Conservation (phyloP, 2,888 invertebrate genomes). For the Encarsia formosa region DNA sequence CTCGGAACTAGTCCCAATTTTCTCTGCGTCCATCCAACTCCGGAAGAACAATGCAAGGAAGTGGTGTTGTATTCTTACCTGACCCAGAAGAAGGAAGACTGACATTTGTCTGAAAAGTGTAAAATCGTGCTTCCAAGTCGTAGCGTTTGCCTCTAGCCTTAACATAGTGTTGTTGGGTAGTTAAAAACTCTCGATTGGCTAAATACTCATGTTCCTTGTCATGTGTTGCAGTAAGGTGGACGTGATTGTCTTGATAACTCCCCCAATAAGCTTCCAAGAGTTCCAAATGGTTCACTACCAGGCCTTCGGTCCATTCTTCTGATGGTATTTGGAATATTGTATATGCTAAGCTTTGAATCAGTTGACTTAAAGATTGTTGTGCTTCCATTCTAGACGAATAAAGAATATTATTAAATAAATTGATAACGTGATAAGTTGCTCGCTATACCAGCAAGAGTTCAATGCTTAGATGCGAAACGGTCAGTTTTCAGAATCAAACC, state of each 20-base stretch:
- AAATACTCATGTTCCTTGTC: background rate
- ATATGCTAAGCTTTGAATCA: too few relatives aligned
- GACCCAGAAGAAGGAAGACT: background rate
- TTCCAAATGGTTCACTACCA: background rate
- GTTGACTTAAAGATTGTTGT: too few relatives aligned
- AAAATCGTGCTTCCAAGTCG: background rate
- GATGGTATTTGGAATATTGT: too few relatives aligned
- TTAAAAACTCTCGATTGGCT: background rate
- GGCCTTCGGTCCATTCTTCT: too few relatives aligned
- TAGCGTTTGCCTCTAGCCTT: background rate
- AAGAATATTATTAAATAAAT: too few relatives aligned
- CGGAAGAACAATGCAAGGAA: background rate
- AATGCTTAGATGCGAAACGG: too few relatives aligned
- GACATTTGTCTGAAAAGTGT: background rate
- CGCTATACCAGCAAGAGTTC: too few relatives aligned
- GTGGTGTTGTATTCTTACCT: background rate
- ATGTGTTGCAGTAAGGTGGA: background rate
- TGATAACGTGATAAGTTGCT: too few relatives aligned
- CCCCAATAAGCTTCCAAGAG: background rate
- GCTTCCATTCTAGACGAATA: too few relatives aligned
- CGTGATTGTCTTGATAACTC: background rate
- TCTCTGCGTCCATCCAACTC: background rate
- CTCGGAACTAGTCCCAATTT: constrained; percentile 6
- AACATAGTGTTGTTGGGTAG: background rate
- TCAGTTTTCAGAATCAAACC: too few relatives aligned